These are phyloP conservation scores for Virgularia gustaviana DNA, from an alignment of 92 coral and sea anemone species.

Conservation along the genomic window DNA sequence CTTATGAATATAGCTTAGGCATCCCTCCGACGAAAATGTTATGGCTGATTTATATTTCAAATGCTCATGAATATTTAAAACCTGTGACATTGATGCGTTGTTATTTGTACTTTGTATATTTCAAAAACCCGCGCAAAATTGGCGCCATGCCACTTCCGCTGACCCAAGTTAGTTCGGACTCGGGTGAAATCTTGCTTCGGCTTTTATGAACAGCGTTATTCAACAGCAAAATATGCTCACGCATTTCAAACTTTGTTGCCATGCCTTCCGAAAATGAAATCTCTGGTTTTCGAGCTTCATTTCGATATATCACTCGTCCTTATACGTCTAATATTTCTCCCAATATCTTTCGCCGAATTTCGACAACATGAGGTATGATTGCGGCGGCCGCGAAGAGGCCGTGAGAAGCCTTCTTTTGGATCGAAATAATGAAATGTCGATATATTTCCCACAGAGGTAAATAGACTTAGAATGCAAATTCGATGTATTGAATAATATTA, in stretches of 20 bases:
- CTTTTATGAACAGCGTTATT: slow-evolving; percentile 10
- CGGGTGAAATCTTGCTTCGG: neutral
- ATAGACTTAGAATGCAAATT: neutral
- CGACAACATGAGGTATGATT: neutral
- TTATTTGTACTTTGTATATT: no score
- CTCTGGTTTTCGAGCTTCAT: neutral
- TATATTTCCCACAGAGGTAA: neutral
- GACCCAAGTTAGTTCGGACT: neutral
- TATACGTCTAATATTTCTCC: neutral
- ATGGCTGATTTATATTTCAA: slow-evolving; percentile 10
- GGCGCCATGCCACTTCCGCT: neutral
- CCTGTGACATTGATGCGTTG: slow-evolving; percentile 20
- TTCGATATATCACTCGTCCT: neutral
- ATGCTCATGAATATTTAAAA: slow-evolving; percentile 6
- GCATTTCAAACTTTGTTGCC: neutral
- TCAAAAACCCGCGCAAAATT: neutral
- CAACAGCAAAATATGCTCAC: slow-evolving; percentile 17
- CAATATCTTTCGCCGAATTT: slow-evolving; percentile 3
- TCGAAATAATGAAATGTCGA: slow-evolving; percentile 11
- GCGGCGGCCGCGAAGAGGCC: neutral
- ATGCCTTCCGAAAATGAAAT: neutral
- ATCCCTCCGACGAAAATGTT: slow-evolving; percentile 21
- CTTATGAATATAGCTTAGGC: neutral
- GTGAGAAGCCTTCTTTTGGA: neutral
- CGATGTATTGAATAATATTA: neutral